phyloP scores from a whole-genome alignment of 2,888 invertebrate genomes.

The Thecocarcelia acutangulata region DNA sequence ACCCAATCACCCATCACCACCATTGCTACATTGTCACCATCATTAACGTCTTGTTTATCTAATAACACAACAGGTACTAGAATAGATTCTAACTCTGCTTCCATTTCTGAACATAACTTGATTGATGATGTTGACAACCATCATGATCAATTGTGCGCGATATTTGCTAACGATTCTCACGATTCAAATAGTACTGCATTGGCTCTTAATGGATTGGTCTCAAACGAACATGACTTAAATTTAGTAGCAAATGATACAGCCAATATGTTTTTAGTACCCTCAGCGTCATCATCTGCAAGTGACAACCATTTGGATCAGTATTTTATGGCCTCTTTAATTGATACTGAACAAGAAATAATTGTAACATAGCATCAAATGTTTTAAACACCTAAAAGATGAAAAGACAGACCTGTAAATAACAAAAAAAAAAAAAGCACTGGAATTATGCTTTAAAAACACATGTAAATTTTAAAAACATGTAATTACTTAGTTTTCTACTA shows the following conservation, averaged over 20 bases:
- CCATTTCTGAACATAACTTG: conserved; percentile 25
- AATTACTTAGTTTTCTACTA: too few species aligned
- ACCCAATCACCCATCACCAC: conserved; percentile 8
- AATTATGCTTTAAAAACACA: neutral
- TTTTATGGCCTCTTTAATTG: conserved; percentile 69
- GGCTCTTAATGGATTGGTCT: conserved; percentile 52
- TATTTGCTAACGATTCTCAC: conserved; percentile 47
- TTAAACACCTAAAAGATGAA: conserved; percentile 25
- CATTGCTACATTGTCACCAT: neutral
- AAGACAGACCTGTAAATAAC: neutral
- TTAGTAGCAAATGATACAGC: conserved; percentile 39
- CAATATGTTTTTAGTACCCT: conserved; percentile 55
- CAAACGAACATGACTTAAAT: conserved; percentile 45
- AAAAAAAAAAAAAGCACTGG: conserved; percentile 16
- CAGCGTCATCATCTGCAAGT: conserved; percentile 22
- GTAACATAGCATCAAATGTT: conserved; percentile 66
- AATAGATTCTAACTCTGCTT: conserved; percentile 23
- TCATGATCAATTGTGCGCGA: conserved; percentile 29
- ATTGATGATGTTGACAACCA: conserved; percentile 27
- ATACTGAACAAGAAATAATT: conserved; percentile 71
- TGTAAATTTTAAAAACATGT: too few species aligned
- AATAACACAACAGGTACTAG: conserved; percentile 30
- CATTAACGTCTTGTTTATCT: conserved; percentile 29
- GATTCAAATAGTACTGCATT: conserved; percentile 38
- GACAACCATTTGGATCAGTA: conserved; percentile 65